Evolutionary conservation across 1,140 invertebrate genomes (phyloP), one percentile per base, ranked within the genome.

Genomic region (Platorchestia sp.): DNA sequence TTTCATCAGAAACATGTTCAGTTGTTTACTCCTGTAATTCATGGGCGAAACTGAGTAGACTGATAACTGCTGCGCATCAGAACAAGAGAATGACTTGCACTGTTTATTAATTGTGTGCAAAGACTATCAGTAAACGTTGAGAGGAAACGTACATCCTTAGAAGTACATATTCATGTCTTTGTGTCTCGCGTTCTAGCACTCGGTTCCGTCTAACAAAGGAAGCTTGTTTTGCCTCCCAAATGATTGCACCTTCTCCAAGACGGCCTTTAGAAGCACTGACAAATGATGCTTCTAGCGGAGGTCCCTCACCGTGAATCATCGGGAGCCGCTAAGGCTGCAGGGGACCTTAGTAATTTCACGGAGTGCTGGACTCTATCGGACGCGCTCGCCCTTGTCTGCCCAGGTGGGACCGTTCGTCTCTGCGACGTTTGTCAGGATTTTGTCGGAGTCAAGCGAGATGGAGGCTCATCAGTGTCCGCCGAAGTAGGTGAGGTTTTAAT

Each of bases 171-270:
- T 75, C 59, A 36, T 10, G 59, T 27, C 87, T 89, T 89, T 89
- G 87, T 89, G 87, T 89, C 87, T 41, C 87, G 87, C 7, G 87
- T 44, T 89, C 87, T 41, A 42, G 87, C 41, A 42, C 87, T 41
- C 87, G 22, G 59, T 44, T 44, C 87, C 41, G 0, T 89, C 87
- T 5, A 89, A 89, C 87, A 93, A 93, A 93, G 45, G 91, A 45
- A 93, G 91, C 91, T 93, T 93, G 91, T 93, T 93, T 93, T 93
- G 91, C 45, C 91, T 93, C 10, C 91, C 45, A 93, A 93, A 45
- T 93, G 91, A 42, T 45, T 47, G 43, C 91, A 45, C 41, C 40
- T 93, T 44, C 91, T 93, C 91, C 91, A 47, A 93, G 91, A 93
- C 43, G 91, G 91, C 43, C 91, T 93, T 93, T 93, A 47, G 91